Conservation (phyloP, 1,140 invertebrate species). For the Cyclina sinensis region DNA sequence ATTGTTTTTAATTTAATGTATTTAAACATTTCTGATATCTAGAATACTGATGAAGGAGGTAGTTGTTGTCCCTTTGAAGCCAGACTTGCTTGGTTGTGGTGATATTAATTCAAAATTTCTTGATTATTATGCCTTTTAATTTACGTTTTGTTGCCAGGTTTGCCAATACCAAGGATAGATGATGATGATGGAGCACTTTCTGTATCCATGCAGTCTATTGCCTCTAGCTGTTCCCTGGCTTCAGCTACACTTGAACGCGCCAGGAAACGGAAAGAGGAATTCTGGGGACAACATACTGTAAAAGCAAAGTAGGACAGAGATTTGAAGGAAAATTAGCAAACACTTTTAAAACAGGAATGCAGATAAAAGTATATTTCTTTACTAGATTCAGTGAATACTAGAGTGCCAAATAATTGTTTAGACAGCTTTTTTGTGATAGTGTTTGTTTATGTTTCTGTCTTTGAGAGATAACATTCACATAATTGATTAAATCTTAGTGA, state of each 20-base stretch:
- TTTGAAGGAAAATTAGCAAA: too few species aligned
- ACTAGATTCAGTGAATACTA: slow-evolving; percentile 1
- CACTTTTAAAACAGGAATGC: too few species aligned
- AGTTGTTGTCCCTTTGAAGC: too few species aligned
- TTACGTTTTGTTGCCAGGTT: slow-evolving; percentile 49
- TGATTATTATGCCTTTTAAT: too few species aligned
- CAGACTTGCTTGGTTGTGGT: too few species aligned
- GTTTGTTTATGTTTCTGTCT: neutral
- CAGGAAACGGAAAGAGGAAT: slow-evolving; percentile 94
- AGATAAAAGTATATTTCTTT: neutral
- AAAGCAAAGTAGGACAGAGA: neutral
- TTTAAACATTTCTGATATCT: too few species aligned
- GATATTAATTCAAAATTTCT: too few species aligned
- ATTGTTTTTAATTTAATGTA: too few species aligned
- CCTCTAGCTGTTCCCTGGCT: slow-evolving; percentile 89
- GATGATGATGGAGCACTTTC: slow-evolving; percentile 81
- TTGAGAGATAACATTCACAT: too few species aligned
- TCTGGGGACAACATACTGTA: slow-evolving; percentile 89
- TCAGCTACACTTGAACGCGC: slow-evolving; percentile 94
- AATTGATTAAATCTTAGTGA: neutral
- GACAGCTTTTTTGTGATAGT: neutral
- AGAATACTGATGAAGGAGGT: too few species aligned
- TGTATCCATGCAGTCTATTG: slow-evolving; percentile 83
- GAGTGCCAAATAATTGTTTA: neutral
- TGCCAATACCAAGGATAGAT: slow-evolving; percentile 64